Evolutionary conservation across 1,140 invertebrate genomes (phyloP).

Genomic region (Lysiphlebus fabarum): DNA sequence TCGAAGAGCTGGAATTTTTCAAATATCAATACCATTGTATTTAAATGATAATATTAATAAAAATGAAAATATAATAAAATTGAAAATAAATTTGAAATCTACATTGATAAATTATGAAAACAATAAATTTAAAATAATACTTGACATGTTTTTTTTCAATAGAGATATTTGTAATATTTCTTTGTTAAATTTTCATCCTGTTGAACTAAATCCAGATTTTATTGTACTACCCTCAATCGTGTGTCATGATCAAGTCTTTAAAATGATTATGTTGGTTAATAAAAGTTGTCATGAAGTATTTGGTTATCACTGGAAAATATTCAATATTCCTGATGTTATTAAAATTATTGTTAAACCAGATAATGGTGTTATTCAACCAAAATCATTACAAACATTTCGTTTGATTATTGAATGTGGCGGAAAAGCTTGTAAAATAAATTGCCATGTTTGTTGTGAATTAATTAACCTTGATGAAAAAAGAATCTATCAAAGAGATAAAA

Average conservation of each 20-base stretch:
- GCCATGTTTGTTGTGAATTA: slow-evolving; percentile 38
- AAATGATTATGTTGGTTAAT: slow-evolving; percentile 39
- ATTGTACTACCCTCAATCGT: slow-evolving; percentile 28
- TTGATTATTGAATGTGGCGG: slow-evolving; percentile 27
- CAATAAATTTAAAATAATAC: too few species aligned
- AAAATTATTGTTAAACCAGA: slow-evolving; percentile 22
- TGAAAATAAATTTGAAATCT: too few species aligned
- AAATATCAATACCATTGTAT: too few species aligned
- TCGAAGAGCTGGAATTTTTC: slow-evolving; percentile 15
- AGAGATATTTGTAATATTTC: too few species aligned
- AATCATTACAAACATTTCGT: slow-evolving; percentile 32
- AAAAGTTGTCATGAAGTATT: slow-evolving; percentile 32
- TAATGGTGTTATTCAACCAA: slow-evolving; percentile 35
- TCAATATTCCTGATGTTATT: slow-evolving; percentile 28
- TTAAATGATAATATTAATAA: too few species aligned
- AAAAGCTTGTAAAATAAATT: slow-evolving; percentile 31
- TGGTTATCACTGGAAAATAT: slow-evolving; percentile 39
- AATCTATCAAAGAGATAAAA: slow-evolving; percentile 29
- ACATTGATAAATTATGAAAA: too few species aligned
- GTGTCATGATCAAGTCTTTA: slow-evolving; percentile 27
- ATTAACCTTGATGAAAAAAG: slow-evolving; percentile 35
- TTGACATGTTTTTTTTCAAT: too few species aligned
- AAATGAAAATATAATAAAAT: too few species aligned
- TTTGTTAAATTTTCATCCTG: slow-evolving; percentile 17
- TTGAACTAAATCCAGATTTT: slow-evolving; percentile 35